A percentile compares a stretch with the other conserved stretches of the same genome.
Conservation (phyloP, 2,888 invertebrate genomes). For the Aethes cnicana region DNA sequence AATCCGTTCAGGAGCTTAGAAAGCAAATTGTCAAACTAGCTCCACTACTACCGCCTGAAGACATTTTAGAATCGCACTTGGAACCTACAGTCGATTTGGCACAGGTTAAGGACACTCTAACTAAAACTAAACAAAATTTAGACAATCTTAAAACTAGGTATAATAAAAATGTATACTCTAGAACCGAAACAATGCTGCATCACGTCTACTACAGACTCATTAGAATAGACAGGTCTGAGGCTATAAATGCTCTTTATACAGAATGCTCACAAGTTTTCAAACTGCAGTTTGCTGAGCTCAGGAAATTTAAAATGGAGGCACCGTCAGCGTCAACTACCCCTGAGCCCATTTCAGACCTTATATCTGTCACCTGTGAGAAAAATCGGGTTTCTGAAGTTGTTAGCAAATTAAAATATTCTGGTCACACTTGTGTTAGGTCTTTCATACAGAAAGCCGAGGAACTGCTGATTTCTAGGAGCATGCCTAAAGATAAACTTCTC, state of each 20-base stretch:
- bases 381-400: conserved; percentile 8
- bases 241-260: not conserved
- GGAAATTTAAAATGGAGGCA: not conserved
- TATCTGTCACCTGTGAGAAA: conserved; percentile 4
- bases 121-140: not conserved
- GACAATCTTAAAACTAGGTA: not conserved
- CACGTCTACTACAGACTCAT: not conserved
- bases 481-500: conserved; percentile 7
- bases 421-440: conserved; percentile 24
- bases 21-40: not conserved
- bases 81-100: not conserved
- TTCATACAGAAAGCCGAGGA: conserved; percentile 25
- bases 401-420: conserved; percentile 28
- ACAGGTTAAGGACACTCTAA: not conserved
- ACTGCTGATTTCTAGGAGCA: conserved; percentile 2
- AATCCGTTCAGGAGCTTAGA: not conserved
- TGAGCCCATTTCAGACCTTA: not conserved
- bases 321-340: not conserved
- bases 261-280: not conserved
- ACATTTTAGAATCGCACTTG: not conserved
- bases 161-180: not conserved
- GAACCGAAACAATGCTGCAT: not conserved
- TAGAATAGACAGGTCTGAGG: not conserved
- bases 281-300: not conserved
- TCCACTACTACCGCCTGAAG: not conserved